phyloP scores from a whole-genome alignment of 2,888 invertebrate genomes.

The Mylabris sibirica region DNA sequence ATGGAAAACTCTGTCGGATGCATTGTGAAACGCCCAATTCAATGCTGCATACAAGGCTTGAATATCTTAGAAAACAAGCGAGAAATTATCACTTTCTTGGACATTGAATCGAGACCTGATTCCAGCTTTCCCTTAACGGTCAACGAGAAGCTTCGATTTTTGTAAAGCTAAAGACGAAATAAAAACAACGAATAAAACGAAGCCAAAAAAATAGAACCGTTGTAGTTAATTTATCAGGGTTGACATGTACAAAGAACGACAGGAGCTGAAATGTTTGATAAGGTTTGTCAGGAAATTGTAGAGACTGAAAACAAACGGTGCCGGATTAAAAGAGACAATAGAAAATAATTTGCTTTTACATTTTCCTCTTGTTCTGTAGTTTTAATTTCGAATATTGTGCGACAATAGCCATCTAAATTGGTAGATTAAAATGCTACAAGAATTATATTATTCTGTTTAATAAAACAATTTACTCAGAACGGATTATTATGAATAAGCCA shows the following conservation, averaged over 20 bases:
- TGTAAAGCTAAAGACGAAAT: not conserved
- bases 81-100: too few relatives aligned
- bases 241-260: conserved; percentile 8
- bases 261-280: conserved; percentile 2
- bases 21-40: too few relatives aligned
- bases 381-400: conserved; percentile 15
- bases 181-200: not conserved
- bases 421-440: conserved; percentile 11
- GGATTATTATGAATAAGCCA: not conserved
- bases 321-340: conserved; percentile 18
- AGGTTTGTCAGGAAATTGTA: not conserved
- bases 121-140: too few relatives aligned
- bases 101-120: too few relatives aligned
- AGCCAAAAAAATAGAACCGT: conserved; percentile 6
- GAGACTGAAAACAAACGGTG: conserved; percentile 15
- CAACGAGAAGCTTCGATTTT: too few relatives aligned
- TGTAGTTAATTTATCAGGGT: conserved; percentile 13
- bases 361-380: conserved; percentile 6
- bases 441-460: not conserved
- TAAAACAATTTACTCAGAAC: not conserved
- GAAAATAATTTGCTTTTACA: conserved; percentile 20
- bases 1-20: too few relatives aligned
- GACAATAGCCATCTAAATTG: conserved; percentile 21
- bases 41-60: too few relatives aligned
- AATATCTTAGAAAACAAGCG: too few relatives aligned